Evolutionary conservation across 1,140 invertebrate genomes (phyloP).

Genomic region (Sycophila sp.): DNA sequence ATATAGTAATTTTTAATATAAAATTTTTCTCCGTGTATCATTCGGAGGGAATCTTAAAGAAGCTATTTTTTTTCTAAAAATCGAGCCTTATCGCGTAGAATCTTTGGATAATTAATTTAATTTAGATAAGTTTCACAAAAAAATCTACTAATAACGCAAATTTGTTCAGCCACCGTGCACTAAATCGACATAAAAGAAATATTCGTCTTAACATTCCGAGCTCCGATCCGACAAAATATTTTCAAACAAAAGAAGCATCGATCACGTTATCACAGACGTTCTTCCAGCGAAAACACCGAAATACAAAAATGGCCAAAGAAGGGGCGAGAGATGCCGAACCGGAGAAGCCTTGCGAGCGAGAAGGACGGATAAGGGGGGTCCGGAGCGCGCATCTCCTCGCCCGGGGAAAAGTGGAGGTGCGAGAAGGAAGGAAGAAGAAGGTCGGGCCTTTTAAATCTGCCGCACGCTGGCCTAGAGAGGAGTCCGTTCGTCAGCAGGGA

Average conservation of each 20-base stretch:
- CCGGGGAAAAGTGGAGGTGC: neutral
- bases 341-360: neutral
- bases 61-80: no score
- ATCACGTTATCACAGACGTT: neutral
- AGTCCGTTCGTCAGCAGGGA: neutral
- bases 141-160: no score
- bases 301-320: neutral
- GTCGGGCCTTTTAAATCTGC: slow-evolving; percentile 26
- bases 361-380: neutral
- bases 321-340: neutral
- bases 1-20: no score
- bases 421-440: neutral
- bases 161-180: no score
- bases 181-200: no score
- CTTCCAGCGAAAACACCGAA: neutral
- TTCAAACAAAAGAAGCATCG: neutral
- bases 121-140: no score
- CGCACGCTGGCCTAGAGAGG: neutral
- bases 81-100: no score
- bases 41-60: no score
- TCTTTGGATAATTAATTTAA: no score
- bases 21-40: no score
- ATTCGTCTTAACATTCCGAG: no score
- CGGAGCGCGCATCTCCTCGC: neutral
- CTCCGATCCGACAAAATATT: no score